phyloP scores from a whole-genome alignment of 2,797 vertebrate genomes.

The Cyclopterus lumpus region DNA sequence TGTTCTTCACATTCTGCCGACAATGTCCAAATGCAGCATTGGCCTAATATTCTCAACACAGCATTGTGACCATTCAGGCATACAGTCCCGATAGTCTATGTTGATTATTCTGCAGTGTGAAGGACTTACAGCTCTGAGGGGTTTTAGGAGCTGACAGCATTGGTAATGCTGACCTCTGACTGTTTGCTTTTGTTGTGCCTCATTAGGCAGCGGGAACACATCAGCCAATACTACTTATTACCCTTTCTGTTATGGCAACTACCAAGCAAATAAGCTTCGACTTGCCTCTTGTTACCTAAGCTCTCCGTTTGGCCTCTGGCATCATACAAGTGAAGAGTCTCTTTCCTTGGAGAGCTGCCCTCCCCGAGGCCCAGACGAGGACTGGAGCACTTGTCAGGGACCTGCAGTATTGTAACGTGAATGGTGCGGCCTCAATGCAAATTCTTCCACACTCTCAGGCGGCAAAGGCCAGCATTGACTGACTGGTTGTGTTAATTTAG shows the following conservation, averaged over 20 bases:
- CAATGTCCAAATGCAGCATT: background rate
- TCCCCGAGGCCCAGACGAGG: slow-evolving; percentile 65
- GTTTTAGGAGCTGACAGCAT: slow-evolving; percentile 50
- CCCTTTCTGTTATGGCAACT: slow-evolving; percentile 80
- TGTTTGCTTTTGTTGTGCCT: slow-evolving; percentile 69
- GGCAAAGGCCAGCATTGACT: slow-evolving; percentile 78
- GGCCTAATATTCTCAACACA: background rate
- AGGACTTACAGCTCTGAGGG: slow-evolving; percentile 33
- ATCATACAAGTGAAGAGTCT: slow-evolving; percentile 78
- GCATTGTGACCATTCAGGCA: slow-evolving; percentile 1
- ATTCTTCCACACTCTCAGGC: slow-evolving; percentile 80
- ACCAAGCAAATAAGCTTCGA: slow-evolving; percentile 79
- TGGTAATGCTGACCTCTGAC: slow-evolving; percentile 69
- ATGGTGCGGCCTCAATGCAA: slow-evolving; percentile 78
- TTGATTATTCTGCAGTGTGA: slow-evolving; percentile 43
- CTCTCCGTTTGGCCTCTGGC: slow-evolving; percentile 76
- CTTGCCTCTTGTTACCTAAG: slow-evolving; percentile 76
- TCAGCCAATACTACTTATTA: slow-evolving; percentile 76
- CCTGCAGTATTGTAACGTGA: slow-evolving; percentile 75
- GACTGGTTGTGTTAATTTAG: slow-evolving; percentile 82
- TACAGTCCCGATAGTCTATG: background rate
- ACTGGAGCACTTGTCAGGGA: slow-evolving; percentile 75
- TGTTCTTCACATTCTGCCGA: too few relatives aligned
- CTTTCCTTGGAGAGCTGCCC: slow-evolving; percentile 69
- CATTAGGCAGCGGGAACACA: slow-evolving; percentile 78